Conservation (phyloP, 2,113 vertebrate genomes). For the Isurus oxyrinchus region DNA sequence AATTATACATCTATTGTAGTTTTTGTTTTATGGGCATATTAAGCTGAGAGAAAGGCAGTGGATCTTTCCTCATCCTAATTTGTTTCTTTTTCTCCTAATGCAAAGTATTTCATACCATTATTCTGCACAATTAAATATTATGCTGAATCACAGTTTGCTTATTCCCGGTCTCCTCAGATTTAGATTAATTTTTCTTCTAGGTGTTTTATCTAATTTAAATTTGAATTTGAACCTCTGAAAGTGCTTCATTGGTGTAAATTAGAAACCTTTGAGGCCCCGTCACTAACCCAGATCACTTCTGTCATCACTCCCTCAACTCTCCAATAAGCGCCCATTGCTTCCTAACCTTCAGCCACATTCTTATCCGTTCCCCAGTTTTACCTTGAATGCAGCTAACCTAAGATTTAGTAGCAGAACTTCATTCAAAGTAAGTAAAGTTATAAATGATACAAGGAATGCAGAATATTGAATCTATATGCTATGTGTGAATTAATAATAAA, state of each 20-base stretch:
- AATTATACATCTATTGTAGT: not conserved
- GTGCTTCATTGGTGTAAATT: not conserved
- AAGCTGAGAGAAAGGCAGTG: not conserved
- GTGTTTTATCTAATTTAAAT: not conserved
- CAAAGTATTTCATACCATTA: too few species aligned
- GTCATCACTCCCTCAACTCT: not conserved
- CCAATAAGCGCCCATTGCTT: not conserved
- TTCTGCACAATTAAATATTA: too few species aligned
- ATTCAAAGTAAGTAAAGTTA: not conserved
- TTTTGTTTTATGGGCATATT: not conserved
- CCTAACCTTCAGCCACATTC: not conserved
- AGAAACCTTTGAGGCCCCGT: too few species aligned
- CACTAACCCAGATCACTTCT: not conserved
- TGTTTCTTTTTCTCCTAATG: not conserved
- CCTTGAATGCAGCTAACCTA: not conserved
- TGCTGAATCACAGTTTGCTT: too few species aligned
- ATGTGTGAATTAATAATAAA: not conserved
- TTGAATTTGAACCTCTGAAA: not conserved
- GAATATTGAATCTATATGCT: not conserved
- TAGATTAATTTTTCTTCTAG: not conserved
- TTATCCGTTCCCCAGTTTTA: not conserved
- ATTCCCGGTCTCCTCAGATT: not conserved
- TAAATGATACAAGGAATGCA: not conserved
- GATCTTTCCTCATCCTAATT: not conserved
- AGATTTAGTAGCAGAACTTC: not conserved